Base-by-base conservation (phyloP, 1,140 invertebrate species). In the Neodiprion virginianus region DNA sequence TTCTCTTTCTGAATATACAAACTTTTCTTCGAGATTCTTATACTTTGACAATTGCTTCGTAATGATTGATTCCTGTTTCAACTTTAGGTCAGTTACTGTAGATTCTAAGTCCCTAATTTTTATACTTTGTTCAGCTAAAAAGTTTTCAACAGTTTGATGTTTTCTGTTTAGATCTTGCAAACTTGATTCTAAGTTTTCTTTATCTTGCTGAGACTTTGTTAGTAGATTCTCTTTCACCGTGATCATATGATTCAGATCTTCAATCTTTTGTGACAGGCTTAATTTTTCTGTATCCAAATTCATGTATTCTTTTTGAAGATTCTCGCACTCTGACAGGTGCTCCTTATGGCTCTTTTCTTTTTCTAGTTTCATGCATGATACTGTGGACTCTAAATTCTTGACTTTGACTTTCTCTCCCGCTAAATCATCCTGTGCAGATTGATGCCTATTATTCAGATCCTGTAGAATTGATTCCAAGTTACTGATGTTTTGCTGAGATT, bases 41-140 rank as follows among this genome's bases (percentile, higher is more conserved):
- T 49, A 23, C 28, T 79, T 79, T 11, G 77, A 77, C 28, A 79
- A 23, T 9, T 80, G 50, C 76, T 78, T 8, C 78, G 79, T 67
- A 79, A 48, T 23, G 28, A 8, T 48, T 79, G 77, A 40, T 78
- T 78, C 47, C 21, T 75, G 10, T 49, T 14, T 40, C 14, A 47
- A 17, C n/a, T 61, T 61, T 17, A 61, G 11, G 5, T 61, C 4
- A 61, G 11, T 61, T 17, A 61, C n/a, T 17, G 53, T 61, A 61
- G 53, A 61, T 61, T 61, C 53, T 17, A 61, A 17, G 4, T 61
- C 53, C 53, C 8, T 61, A 14, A 61, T 8, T 17, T 17, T 61
- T 5, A 5, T 61, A 61, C 11, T 14, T 8, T 61, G 11, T 12
- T 12, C n/a, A 8, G 11, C n/a, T 17, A 61, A 61, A 14, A 8